Conservation (phyloP, 2,888 invertebrate genomes). For the Nowickia ferox region DNA sequence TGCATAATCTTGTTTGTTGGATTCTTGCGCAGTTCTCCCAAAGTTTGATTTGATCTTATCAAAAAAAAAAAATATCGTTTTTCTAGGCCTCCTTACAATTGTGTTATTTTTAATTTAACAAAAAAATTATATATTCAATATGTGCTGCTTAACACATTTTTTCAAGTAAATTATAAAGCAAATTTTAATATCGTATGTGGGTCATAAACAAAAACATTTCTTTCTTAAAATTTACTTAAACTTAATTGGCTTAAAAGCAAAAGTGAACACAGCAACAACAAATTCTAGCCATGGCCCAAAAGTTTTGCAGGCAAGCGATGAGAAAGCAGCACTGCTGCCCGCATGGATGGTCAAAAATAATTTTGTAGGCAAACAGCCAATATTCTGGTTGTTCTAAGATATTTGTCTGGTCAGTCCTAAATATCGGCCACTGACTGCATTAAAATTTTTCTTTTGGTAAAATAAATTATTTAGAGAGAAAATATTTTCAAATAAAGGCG, state of each 20-base stretch:
- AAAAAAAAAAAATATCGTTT: no score
- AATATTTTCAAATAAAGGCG: neutral
- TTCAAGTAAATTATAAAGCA: no score
- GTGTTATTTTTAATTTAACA: no score
- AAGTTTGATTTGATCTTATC: no score
- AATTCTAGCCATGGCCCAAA: slow-evolving; percentile 41
- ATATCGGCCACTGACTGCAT: slow-evolving; percentile 54
- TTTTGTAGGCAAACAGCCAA: slow-evolving; percentile 61
- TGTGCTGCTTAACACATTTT: no score
- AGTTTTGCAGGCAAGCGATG: neutral
- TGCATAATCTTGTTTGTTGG: no score
- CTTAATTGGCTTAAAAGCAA: neutral
- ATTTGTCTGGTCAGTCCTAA: slow-evolving; percentile 57
- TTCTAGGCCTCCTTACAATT: no score
- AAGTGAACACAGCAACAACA: slow-evolving; percentile 11
- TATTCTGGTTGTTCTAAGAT: slow-evolving; percentile 46
- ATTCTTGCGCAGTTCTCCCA: no score
- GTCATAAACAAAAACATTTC: slow-evolving; percentile 18
- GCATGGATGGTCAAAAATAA: slow-evolving; percentile 53
- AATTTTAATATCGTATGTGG: slow-evolving; percentile 1
- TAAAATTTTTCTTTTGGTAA: slow-evolving; percentile 35
- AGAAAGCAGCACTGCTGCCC: neutral
- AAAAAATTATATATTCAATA: no score
- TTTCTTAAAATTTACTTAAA: slow-evolving; percentile 5
- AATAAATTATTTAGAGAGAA: slow-evolving; percentile 18